Evolutionary conservation across 2,797 vertebrate species (phyloP).

Genomic region (Nothura maculosa): DNA sequence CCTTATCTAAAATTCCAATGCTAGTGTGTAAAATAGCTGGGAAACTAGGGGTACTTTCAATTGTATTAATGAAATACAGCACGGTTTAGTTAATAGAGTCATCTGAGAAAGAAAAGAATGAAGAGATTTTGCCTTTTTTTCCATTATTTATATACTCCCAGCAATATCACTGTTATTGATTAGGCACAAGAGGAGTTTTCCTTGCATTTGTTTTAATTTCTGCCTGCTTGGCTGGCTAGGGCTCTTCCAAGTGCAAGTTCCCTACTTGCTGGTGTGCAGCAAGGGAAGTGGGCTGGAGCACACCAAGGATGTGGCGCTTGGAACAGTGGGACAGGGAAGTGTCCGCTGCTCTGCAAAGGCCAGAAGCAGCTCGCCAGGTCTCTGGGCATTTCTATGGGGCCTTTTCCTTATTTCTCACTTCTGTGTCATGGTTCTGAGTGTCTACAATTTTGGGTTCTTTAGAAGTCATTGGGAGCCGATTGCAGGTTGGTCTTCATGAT

Average conservation of each 20-base stretch:
- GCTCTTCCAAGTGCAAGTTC: not conserved
- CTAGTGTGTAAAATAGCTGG: not conserved
- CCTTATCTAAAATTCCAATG: not conserved
- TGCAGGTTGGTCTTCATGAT: not conserved
- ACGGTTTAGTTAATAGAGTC: not conserved
- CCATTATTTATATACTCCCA: not conserved
- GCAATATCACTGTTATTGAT: not conserved
- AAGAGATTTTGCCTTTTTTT: not conserved
- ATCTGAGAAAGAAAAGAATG: not conserved
- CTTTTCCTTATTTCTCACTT: not conserved
- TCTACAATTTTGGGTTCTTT: not conserved
- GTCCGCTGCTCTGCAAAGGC: not conserved
- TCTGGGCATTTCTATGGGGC: not conserved
- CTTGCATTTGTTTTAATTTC: not conserved
- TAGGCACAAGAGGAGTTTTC: not conserved
- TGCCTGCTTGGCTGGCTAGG: not conserved
- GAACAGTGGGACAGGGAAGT: not conserved
- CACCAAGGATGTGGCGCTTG: fast-evolving
- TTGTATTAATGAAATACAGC: not conserved
- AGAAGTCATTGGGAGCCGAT: fast-evolving
- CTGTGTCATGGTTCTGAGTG: not conserved
- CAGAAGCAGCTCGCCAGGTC: not conserved
- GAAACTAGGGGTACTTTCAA: not conserved
- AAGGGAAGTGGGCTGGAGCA: fast-evolving
- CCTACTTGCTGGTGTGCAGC: fast-evolving